Conservation (phyloP, 2,888 invertebrate genomes). For the Hydroisotoma schaefferi region DNA sequence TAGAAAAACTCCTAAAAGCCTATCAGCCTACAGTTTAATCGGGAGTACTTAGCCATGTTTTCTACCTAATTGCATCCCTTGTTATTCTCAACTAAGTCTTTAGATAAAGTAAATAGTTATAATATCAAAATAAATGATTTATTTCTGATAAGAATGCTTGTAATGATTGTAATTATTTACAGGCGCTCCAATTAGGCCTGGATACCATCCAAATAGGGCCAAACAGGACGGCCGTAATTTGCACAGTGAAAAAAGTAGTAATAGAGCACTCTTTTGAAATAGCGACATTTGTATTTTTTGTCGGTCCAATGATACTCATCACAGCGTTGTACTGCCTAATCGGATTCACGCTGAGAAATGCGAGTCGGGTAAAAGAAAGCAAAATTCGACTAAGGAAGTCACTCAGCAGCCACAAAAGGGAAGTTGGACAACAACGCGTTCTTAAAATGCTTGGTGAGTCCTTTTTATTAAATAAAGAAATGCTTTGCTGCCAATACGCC, state of each 20-base stretch:
- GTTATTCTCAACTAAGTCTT: no score
- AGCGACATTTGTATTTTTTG: conserved; percentile 64
- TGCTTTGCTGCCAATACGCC: no score
- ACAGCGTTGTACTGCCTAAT: conserved; percentile 59
- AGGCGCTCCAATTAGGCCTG: conserved; percentile 46
- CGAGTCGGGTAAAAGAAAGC: conserved; percentile 46
- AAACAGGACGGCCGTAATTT: conserved; percentile 60
- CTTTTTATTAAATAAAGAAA: not conserved
- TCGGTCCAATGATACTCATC: conserved; percentile 61
- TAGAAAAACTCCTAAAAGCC: no score
- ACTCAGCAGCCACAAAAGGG: conserved; percentile 49
- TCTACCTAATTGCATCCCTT: no score
- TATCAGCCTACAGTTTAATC: no score
- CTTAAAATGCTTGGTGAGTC: conserved; percentile 63
- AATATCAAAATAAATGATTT: no score
- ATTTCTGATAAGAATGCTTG: no score
- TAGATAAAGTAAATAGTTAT: no score
- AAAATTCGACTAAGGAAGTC: conserved; percentile 48
- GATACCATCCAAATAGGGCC: conserved; percentile 25
- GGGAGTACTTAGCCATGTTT: no score
- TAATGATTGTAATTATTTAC: no score
- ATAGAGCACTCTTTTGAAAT: conserved; percentile 72
- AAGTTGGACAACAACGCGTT: conserved; percentile 50
- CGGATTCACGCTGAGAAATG: conserved; percentile 54
- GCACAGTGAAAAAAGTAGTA: conserved; percentile 61